Conservation (phyloP, 2,113 vertebrate species). For the Zosterops lateralis region DNA sequence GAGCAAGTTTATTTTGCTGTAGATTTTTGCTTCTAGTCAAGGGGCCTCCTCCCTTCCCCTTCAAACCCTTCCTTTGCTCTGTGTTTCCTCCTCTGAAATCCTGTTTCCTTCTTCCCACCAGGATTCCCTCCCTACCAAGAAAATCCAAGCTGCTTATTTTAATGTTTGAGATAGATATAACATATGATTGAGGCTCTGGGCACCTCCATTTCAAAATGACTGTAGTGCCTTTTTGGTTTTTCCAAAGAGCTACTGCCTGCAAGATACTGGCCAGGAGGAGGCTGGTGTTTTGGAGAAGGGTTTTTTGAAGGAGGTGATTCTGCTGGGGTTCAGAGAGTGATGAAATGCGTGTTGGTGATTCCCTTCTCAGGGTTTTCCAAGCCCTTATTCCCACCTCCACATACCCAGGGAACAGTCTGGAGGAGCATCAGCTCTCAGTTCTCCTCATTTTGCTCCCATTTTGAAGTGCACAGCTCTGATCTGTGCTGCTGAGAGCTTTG, state of each 20-base stretch:
- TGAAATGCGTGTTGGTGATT: background rate
- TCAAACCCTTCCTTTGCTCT: background rate
- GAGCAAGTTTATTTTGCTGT: background rate
- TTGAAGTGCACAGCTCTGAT: background rate
- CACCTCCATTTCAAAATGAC: background rate
- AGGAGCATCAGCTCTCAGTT: background rate
- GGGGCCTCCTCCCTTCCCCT: background rate
- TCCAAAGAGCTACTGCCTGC: background rate
- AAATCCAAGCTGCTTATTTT: background rate
- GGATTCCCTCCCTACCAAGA: background rate
- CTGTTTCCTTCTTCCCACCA: background rate
- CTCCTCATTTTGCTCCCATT: background rate
- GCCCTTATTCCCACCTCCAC: background rate
- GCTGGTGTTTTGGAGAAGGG: background rate
- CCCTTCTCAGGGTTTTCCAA: background rate
- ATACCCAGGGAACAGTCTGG: background rate
- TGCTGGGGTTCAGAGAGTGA: background rate
- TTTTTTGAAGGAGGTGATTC: background rate
- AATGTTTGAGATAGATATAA: background rate
- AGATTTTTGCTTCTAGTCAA: background rate
- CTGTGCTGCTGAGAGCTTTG: accelerated
- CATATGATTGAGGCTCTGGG: background rate
- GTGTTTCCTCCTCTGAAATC: background rate
- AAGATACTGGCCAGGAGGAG: background rate
- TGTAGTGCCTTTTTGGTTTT: background rate